Evolutionary conservation across 2,113 vertebrate genomes (phyloP).

Genomic region (Myiozetetes cayanensis): DNA sequence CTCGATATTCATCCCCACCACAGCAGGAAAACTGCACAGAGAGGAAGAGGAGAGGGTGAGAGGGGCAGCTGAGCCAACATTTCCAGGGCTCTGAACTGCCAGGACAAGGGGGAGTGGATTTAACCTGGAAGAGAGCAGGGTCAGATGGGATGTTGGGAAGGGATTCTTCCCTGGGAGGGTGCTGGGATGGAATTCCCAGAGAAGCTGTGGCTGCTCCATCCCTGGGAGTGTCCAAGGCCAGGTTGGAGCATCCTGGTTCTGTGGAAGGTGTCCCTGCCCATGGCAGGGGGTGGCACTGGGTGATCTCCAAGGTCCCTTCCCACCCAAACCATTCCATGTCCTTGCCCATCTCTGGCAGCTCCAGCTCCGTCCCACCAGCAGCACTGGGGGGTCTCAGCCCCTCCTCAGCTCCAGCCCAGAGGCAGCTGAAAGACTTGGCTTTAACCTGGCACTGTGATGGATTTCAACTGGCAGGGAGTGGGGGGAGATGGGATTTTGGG

Average conservation of each 20-base stretch:
- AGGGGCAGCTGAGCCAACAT: accelerated
- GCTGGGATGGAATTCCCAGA: background rate
- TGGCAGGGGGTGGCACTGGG: background rate
- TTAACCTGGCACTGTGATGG: too few relatives aligned
- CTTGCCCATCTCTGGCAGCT: too few relatives aligned
- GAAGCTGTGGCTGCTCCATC: background rate
- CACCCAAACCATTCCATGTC: too few relatives aligned
- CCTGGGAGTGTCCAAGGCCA: background rate
- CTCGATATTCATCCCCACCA: slow-evolving; percentile 86
- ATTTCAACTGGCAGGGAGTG: too few relatives aligned
- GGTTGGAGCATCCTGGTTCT: background rate
- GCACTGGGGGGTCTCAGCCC: too few relatives aligned
- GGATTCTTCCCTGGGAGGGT: background rate
- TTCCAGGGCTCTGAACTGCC: accelerated
- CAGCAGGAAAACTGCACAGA: slow-evolving; percentile 85
- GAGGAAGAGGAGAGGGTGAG: background rate
- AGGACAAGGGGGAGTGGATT: accelerated
- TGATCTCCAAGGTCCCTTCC: too few relatives aligned
- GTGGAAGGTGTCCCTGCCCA: background rate
- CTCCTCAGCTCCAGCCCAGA: too few relatives aligned
- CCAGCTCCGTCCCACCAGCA: too few relatives aligned
- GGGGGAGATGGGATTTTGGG: too few relatives aligned
- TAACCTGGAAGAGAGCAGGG: too few relatives aligned
- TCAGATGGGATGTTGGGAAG: background rate
- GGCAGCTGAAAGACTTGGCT: too few relatives aligned